Evolutionary conservation across 2,888 invertebrate species (phyloP).

Genomic region (Nineta flava): DNA sequence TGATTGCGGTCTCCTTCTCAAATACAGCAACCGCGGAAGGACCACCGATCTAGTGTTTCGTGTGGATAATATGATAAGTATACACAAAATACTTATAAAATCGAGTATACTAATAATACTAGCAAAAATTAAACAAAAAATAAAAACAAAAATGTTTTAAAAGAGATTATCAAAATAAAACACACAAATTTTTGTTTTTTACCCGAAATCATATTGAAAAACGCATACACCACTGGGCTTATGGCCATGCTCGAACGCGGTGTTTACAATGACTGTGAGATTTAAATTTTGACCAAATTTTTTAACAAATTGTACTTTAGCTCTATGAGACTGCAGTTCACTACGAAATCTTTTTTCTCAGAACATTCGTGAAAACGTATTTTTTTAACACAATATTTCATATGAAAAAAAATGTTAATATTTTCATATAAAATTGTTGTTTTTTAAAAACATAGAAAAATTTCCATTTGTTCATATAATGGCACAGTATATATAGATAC

Average conservation of each 20-base stretch:
- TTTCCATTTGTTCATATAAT: too few relatives aligned
- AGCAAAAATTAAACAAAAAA: slow-evolving; percentile 7
- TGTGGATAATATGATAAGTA: slow-evolving; percentile 20
- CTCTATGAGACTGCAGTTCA: slow-evolving; percentile 2
- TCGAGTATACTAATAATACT: too few relatives aligned
- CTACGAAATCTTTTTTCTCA: neutral
- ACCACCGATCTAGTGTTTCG: slow-evolving; percentile 27
- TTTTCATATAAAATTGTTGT: too few relatives aligned
- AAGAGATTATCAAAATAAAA: neutral
- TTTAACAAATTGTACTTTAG: neutral
- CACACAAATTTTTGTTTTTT: too few relatives aligned
- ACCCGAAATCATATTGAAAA: neutral
- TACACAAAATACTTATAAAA: too few relatives aligned
- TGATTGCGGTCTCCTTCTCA: slow-evolving; percentile 60
- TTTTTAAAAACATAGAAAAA: too few relatives aligned
- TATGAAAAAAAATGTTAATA: too few relatives aligned
- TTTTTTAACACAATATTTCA: too few relatives aligned
- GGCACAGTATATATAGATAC: too few relatives aligned
- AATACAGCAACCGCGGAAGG: slow-evolving; percentile 73
- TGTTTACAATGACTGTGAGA: neutral
- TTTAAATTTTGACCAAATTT: neutral
- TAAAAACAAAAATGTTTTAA: neutral
- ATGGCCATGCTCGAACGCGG: neutral
- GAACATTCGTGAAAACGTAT: too few relatives aligned
- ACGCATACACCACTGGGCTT: neutral